These are phyloP conservation scores for Albula glossodonta DNA, from an alignment of 2,113 vertebrate genomes.

Conservation along the genomic window DNA sequence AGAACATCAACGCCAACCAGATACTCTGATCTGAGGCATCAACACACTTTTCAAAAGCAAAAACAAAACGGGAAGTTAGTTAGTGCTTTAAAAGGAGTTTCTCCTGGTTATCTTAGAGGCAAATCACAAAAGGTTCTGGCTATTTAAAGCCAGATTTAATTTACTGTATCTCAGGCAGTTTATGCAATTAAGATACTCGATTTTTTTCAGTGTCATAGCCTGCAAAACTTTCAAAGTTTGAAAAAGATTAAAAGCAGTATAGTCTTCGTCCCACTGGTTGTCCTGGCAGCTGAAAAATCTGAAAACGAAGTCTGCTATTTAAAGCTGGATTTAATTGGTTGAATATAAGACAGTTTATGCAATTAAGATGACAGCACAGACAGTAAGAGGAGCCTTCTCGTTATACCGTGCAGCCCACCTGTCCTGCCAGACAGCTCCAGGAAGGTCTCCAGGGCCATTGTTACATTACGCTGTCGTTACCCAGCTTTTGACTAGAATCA, in stretches of 20 bases:
- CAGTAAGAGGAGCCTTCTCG: conserved; percentile 22
- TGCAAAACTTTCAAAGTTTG: neutral
- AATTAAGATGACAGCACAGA: conserved; percentile 46
- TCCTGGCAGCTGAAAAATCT: conserved; percentile 10
- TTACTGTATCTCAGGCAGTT: neutral
- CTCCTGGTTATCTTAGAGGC: conserved; percentile 33
- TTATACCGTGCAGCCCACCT: conserved; percentile 12
- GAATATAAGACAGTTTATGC: conserved; percentile 48
- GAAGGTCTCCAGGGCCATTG: conserved; percentile 33
- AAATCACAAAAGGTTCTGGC: conserved; percentile 28
- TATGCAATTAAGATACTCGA: conserved; percentile 6
- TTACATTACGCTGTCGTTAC: neutral
- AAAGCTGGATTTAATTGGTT: conserved; percentile 45
- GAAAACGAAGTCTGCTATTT: conserved; percentile 32
- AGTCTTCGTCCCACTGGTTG: neutral
- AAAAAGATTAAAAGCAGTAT: neutral
- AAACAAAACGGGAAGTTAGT: neutral
- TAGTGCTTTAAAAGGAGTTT: conserved; percentile 33
- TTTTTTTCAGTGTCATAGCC: neutral
- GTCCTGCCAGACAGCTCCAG: conserved; percentile 29
- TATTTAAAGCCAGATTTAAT: neutral
- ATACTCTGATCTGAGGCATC: neutral
- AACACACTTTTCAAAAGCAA: neutral
- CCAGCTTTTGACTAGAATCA: neutral
- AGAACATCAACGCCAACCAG: neutral